These are phyloP conservation scores for Papilio protenor DNA, from an alignment of 2,888 invertebrate species.

Conservation along the genomic window DNA sequence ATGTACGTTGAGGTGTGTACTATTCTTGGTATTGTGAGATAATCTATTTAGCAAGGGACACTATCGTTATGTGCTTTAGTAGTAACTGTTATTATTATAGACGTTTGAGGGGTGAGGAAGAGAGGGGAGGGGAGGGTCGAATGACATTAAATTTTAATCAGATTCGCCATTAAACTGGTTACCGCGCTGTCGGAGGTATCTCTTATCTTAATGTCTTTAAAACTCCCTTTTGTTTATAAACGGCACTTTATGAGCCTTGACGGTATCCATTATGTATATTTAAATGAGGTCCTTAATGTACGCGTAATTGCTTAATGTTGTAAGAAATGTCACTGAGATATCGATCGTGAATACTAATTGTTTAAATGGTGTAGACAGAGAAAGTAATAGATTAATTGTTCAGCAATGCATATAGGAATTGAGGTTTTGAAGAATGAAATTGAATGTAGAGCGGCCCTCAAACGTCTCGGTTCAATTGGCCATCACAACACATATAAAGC, in stretches of 20 bases:
- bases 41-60: background rate
- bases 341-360: background rate
- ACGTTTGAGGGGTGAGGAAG: background rate
- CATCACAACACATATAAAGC: background rate
- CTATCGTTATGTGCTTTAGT: background rate
- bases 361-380: background rate
- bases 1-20: background rate
- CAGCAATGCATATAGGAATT: background rate
- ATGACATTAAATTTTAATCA: slow-evolving; percentile 15
- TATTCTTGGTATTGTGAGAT: background rate
- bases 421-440: background rate
- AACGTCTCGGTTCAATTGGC: background rate
- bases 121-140: background rate
- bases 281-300: slow-evolving; percentile 10
- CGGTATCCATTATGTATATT: slow-evolving; percentile 24
- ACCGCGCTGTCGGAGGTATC: slow-evolving; percentile 1
- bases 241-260: slow-evolving; percentile 14
- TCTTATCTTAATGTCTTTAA: slow-evolving; percentile 24
- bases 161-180: slow-evolving; percentile 15
- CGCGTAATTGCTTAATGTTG: slow-evolving; percentile 23
- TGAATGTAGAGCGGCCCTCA: background rate
- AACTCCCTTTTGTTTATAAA: background rate
- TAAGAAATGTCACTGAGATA: slow-evolving; percentile 4
- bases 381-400: background rate
- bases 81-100: background rate